Conservation (phyloP, 1,140 invertebrate species). For the Aphelinus certus region DNA sequence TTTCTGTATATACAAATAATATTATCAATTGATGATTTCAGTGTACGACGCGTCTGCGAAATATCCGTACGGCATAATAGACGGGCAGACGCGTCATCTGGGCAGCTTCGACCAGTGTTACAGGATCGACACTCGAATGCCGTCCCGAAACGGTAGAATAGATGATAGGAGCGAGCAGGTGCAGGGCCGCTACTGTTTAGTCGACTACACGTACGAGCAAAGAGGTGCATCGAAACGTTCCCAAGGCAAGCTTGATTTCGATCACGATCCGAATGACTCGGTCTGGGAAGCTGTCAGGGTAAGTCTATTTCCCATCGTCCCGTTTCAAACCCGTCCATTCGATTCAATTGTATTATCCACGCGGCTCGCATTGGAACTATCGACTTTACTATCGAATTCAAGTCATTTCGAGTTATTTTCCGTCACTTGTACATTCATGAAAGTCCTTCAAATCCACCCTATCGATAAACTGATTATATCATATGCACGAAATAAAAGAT, state of each 20-base stretch:
- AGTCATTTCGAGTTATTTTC: too few species aligned
- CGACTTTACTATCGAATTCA: too few species aligned
- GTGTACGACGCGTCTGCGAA: constrained; percentile 50
- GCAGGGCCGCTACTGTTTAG: constrained; percentile 52
- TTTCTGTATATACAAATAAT: too few species aligned
- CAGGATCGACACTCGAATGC: constrained; percentile 35
- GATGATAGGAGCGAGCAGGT: constrained; percentile 36
- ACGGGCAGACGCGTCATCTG: constrained; percentile 46
- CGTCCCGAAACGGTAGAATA: not conserved
- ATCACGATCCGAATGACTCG: constrained; percentile 49
- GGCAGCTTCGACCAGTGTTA: constrained; percentile 51
- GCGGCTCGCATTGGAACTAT: too few species aligned
- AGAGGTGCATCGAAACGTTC: constrained; percentile 24
- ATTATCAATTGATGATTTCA: not conserved
- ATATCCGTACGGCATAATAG: constrained; percentile 46
- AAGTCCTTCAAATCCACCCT: too few species aligned
- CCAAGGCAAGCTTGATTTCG: constrained; percentile 34
- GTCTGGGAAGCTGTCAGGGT: constrained; percentile 53
- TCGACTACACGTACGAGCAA: constrained; percentile 44
- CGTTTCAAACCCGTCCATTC: too few species aligned
- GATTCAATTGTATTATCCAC: too few species aligned
- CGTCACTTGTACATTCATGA: too few species aligned
- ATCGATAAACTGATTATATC: too few species aligned
- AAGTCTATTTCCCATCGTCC: too few species aligned
- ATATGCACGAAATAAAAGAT: too few species aligned